phyloP scores from a whole-genome alignment of 2,113 vertebrate species.

The Parotia lawesii region DNA sequence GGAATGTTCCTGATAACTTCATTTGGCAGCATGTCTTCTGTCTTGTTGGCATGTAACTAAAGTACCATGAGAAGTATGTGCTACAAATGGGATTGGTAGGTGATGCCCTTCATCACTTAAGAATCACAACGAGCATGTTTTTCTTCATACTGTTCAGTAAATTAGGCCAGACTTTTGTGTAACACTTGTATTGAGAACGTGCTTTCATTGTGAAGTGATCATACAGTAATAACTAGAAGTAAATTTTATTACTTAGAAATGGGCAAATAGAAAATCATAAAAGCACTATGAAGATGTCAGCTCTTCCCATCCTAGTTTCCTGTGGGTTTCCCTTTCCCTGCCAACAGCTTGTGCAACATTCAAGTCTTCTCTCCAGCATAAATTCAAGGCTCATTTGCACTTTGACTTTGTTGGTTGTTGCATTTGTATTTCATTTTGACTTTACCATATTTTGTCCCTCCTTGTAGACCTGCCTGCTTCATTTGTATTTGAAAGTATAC shows the following conservation, averaged over 20 bases:
- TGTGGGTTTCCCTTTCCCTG: conserved; percentile 14
- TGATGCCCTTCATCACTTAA: conserved; percentile 57
- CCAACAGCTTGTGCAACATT: conserved; percentile 43
- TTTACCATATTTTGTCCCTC: background rate
- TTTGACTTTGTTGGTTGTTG: conserved; percentile 39
- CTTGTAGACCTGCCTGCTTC: background rate
- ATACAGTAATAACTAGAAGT: conserved; percentile 63
- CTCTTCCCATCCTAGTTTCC: conserved; percentile 10
- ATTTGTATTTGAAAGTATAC: background rate
- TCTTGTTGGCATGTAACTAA: conserved; percentile 68
- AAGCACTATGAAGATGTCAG: conserved; percentile 65
- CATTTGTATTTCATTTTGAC: conserved; percentile 18
- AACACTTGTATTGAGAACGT: conserved; percentile 64
- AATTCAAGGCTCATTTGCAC: conserved; percentile 52
- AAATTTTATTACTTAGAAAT: conserved; percentile 66
- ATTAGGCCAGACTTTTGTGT: conserved; percentile 64
- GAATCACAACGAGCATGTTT: conserved; percentile 59
- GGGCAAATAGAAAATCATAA: conserved; percentile 61
- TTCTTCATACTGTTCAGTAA: conserved; percentile 50
- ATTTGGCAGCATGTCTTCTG: conserved; percentile 72
- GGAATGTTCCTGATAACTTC: conserved; percentile 71
- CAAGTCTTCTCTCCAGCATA: conserved; percentile 37
- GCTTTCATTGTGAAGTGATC: conserved; percentile 70
- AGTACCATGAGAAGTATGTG: conserved; percentile 66
- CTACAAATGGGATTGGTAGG: conserved; percentile 65